These are phyloP conservation scores for Agrotis ipsilon DNA, from an alignment of 2,888 invertebrate genomes.

Conservation along the genomic window DNA sequence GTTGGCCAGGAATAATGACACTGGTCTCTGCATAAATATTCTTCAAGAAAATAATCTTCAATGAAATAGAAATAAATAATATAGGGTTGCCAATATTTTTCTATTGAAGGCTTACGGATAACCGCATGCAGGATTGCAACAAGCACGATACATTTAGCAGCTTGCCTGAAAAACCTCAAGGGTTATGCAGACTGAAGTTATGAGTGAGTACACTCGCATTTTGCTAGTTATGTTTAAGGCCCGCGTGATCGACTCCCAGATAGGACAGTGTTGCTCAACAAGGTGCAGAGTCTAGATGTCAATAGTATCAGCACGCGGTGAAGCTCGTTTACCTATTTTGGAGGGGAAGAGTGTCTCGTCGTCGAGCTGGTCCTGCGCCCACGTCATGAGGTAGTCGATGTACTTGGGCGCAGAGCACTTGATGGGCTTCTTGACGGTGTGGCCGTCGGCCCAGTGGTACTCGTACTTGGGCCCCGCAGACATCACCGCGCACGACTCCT, in stretches of 20 bases:
- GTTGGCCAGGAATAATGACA: background rate
- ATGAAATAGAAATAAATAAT: no score
- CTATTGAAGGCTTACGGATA: no score
- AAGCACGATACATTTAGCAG: no score
- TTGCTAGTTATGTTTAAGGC: no score
- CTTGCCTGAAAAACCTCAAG: no score
- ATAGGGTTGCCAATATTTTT: no score
- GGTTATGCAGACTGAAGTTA: no score
- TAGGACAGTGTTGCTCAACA: no score
- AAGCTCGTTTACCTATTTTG: slow-evolving; percentile 93
- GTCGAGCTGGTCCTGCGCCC: slow-evolving; percentile 99
- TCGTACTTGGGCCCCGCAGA: slow-evolving; percentile 99
- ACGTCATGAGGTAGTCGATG: slow-evolving; percentile 99
- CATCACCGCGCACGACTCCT: slow-evolving; percentile 99
- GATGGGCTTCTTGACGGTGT: slow-evolving; percentile 99
- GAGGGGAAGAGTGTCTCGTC: slow-evolving; percentile 99
- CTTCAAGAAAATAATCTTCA: no score
- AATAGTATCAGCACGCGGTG: background rate
- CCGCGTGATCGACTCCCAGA: no score
- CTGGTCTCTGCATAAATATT: background rate
- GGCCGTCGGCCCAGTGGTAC: slow-evolving; percentile 99
- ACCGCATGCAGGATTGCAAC: no score
- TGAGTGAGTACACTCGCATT: no score
- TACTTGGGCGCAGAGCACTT: slow-evolving; percentile 99
- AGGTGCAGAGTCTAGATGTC: background rate